Percentiles rank a stretch among this genome's conserved stretches.
These are phyloP conservation scores for Siderastrea radians DNA, from an alignment of 92 coral and sea anemone genomes.

Conservation along the genomic window DNA sequence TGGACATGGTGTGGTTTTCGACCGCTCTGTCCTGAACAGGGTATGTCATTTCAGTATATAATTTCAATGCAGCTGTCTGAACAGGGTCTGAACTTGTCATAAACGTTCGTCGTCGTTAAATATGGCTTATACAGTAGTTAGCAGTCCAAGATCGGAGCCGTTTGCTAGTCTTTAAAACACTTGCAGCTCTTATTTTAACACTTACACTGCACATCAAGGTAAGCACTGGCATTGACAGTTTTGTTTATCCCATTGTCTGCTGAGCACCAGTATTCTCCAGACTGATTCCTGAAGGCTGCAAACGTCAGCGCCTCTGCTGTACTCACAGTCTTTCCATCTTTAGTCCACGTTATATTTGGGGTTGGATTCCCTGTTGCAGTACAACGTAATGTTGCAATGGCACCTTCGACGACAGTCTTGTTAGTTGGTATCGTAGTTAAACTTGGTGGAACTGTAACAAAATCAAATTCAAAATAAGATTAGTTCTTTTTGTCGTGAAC, in stretches of 20 bases:
- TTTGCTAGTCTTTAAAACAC: too few species aligned
- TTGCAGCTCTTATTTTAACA: neutral
- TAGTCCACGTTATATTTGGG: slow-evolving; percentile 18
- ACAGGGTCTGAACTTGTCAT: too few species aligned
- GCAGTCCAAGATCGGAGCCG: too few species aligned
- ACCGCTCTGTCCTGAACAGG: too few species aligned
- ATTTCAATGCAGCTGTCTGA: too few species aligned
- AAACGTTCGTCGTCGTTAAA: too few species aligned
- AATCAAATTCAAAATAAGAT: too few species aligned
- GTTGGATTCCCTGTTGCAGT: slow-evolving; percentile 38
- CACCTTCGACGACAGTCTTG: neutral
- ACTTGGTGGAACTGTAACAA: neutral
- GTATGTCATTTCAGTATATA: too few species aligned
- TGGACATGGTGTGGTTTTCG: too few species aligned
- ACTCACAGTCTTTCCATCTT: slow-evolving; percentile 6
- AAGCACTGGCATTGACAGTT: slow-evolving; percentile 11
- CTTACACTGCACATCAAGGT: slow-evolving; percentile 38
- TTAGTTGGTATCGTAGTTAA: neutral
- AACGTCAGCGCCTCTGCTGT: neutral
- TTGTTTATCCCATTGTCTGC: slow-evolving; percentile 4
- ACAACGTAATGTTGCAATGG: slow-evolving; percentile 8
- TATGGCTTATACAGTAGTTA: too few species aligned
- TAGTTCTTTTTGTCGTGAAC: too few species aligned
- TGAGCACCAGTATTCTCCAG: slow-evolving; percentile 15
- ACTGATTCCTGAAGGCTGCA: neutral